Conservation (phyloP, 2,113 vertebrate species). For the Chamaetylas fuelleborni region DNA sequence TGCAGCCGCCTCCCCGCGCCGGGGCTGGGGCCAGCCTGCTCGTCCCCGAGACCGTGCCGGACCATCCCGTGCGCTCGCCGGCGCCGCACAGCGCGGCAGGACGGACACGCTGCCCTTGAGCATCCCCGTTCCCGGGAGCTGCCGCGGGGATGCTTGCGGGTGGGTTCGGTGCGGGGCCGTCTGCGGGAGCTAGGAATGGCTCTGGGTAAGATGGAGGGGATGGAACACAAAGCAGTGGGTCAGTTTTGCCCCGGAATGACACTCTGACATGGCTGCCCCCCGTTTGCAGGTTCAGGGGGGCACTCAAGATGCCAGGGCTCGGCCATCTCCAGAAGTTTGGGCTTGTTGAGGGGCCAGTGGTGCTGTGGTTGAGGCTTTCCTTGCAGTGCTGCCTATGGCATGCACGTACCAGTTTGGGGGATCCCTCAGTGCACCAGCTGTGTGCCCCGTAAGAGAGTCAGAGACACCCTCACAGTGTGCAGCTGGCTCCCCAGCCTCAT, state of each 20-base stretch:
- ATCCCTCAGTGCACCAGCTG: accelerated
- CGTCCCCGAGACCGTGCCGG: neutral
- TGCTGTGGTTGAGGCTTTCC: neutral
- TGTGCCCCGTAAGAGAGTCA: neutral
- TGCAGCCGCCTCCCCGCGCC: neutral
- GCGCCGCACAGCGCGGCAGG: neutral
- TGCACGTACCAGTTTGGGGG: accelerated
- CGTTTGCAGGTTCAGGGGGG: accelerated
- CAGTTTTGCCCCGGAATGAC: neutral
- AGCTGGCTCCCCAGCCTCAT: neutral
- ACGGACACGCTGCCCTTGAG: neutral
- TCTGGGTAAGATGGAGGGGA: neutral
- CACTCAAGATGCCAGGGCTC: neutral
- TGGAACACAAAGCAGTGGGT: neutral
- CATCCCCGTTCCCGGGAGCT: neutral
- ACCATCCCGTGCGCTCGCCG: neutral
- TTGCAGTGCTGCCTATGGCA: neutral
- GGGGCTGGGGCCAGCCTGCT: neutral
- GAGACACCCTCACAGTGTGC: neutral
- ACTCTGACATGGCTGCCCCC: neutral
- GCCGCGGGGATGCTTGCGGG: neutral
- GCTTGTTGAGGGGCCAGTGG: too few species aligned
- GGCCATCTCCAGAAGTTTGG: accelerated
- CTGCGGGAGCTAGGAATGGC: neutral
- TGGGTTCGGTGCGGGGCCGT: neutral